Conservation (phyloP, 2,113 vertebrate species). For the Jaculus jaculus region DNA sequence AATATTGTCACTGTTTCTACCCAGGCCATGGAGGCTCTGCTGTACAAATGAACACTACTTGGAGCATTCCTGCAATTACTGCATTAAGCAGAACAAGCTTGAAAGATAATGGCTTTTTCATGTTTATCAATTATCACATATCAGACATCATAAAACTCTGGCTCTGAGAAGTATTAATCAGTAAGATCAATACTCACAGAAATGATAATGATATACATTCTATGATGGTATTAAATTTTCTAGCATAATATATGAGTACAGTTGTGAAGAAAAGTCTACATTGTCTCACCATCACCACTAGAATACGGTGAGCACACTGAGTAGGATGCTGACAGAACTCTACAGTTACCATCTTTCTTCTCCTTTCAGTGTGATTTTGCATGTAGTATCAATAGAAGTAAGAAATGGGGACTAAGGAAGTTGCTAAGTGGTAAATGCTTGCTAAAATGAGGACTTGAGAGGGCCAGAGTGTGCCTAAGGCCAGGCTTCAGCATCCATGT, state of each 20-base stretch:
- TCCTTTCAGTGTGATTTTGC: background rate
- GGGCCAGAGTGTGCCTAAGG: no score
- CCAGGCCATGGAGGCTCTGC: no score
- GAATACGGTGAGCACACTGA: background rate
- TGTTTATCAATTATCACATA: background rate
- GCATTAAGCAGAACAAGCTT: background rate
- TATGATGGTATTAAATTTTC: background rate
- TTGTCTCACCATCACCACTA: background rate
- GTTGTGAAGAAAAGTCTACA: background rate
- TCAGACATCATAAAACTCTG: background rate
- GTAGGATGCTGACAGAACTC: background rate
- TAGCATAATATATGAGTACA: background rate
- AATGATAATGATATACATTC: background rate
- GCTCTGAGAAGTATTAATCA: background rate
- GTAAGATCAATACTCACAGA: background rate
- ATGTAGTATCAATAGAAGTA: background rate
- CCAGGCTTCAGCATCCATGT: no score
- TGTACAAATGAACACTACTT: background rate
- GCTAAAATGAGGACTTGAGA: no score
- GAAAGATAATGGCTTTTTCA: no score
- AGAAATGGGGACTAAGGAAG: no score
- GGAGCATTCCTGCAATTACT: background rate
- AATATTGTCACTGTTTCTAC: background rate
- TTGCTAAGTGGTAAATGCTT: no score
- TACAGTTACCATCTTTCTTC: background rate